Conservation (phyloP, 1,140 invertebrate genomes). For the Drosophila erecta region DNA sequence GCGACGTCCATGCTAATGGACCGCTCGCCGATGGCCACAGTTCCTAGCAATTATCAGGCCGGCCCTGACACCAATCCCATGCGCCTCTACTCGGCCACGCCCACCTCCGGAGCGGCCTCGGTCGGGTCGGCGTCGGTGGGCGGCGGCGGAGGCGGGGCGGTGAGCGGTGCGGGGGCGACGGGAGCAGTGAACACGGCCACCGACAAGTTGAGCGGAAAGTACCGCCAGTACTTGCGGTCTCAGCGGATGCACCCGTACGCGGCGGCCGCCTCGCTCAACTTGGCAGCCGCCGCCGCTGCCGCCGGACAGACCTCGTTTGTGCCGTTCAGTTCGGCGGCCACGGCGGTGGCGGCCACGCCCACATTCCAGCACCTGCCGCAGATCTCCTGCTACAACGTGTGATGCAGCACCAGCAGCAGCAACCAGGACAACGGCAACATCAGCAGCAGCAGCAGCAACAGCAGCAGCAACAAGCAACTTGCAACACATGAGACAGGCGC, state of each 20-base stretch:
- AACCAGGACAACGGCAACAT: constrained; percentile 29
- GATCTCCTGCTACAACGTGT: constrained; percentile 87
- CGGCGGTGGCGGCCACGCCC: constrained; percentile 66
- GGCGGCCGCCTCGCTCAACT: constrained; percentile 76
- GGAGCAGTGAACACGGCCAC: constrained; percentile 45
- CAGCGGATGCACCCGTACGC: constrained; percentile 86
- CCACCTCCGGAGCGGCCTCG: constrained; percentile 49
- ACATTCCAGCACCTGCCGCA: constrained; percentile 85
- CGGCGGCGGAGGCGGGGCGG: constrained; percentile 21
- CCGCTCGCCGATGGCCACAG: constrained; percentile 84
- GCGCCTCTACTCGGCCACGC: constrained; percentile 56
- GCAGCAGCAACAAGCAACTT: constrained; percentile 15
- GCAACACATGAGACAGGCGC: constrained; percentile 64
- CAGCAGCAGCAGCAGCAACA: constrained; percentile 39
- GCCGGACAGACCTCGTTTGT: constrained; percentile 84
- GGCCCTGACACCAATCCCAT: constrained; percentile 80
- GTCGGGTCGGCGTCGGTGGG: constrained; percentile 34
- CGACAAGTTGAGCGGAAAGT: constrained; percentile 86
- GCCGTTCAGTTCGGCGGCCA: constrained; percentile 76
- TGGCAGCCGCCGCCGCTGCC: constrained; percentile 64
- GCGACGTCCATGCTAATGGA: constrained; percentile 72
- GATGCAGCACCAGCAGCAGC: constrained; percentile 72
- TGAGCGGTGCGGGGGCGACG: constrained; percentile 22
- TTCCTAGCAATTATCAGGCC: constrained; percentile 85
- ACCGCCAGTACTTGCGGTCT: constrained; percentile 86